phyloP scores from a whole-genome alignment of 1,140 invertebrate genomes.

The Callitettix versicolor region DNA sequence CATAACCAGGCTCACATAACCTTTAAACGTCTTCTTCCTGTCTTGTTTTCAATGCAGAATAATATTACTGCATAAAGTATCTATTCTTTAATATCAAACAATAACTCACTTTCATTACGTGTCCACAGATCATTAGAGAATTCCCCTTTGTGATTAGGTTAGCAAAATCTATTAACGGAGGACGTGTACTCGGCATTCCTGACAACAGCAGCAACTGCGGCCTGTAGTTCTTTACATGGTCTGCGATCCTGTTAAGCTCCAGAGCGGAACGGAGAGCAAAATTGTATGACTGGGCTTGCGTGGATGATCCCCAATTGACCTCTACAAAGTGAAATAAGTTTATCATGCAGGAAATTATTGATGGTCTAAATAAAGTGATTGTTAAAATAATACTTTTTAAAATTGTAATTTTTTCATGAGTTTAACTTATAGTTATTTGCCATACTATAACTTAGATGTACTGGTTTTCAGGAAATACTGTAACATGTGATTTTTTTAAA shows the following conservation, averaged over 20 bases:
- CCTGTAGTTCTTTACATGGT: constrained; percentile 57
- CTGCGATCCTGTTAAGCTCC: constrained; percentile 45
- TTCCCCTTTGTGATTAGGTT: constrained; percentile 48
- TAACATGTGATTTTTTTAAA: no score
- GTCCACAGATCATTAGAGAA: constrained; percentile 50
- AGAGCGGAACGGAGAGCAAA: constrained; percentile 45
- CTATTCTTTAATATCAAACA: not conserved
- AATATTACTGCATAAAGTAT: constrained; percentile 3
- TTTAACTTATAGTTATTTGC: not conserved
- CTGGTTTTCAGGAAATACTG: no score
- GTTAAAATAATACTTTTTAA: not conserved
- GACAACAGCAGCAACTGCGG: constrained; percentile 52
- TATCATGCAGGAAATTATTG: no score
- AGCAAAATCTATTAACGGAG: constrained; percentile 50
- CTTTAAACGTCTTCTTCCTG: no score
- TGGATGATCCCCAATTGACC: constrained; percentile 57
- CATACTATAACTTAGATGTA: no score
- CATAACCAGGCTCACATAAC: no score
- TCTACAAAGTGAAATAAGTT: constrained; percentile 31
- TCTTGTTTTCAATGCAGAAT: not conserved
- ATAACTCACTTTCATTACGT: constrained; percentile 43
- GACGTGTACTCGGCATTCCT: constrained; percentile 45
- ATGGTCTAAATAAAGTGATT: no score
- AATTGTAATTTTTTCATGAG: not conserved
- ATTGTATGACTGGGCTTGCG: constrained; percentile 52